Base-by-base conservation (phyloP, 2,888 invertebrate species). In the Salpingus planirostris region DNA sequence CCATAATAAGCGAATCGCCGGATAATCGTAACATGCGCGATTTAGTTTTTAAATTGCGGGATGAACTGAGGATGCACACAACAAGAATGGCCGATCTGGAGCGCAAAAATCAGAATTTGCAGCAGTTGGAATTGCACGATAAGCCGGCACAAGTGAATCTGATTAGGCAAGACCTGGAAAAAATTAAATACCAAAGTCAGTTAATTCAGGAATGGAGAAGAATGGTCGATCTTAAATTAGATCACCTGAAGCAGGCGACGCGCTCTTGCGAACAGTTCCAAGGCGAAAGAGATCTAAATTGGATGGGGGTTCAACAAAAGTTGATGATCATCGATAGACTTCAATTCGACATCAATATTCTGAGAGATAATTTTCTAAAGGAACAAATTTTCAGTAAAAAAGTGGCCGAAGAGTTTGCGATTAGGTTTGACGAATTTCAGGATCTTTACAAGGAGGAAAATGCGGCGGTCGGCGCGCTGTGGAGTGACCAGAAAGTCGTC, bases 131-230 rank as follows among this genome's bases (percentile, higher is more conserved):
- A n/a, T n/a, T n/a, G n/a, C n/a, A n/a, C n/a, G n/a, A n/a, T n/a
- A n/a, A n/a, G 18, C 18, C 18, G 18, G 18, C 18, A 18, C 18
- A 5, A n/a, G n/a, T n/a, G n/a, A n/a, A n/a, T n/a, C n/a, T n/a
- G n/a, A 22, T 38, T 11, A 40, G 38, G 21, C 31, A 42, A 28
- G 57, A 58, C 18, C 27, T 56, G 3, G 54, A 58, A 21, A 55
- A 52, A 38, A n/a, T 57, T 0, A 50, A 53, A 32, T 52, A 54
- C 23, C 58, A 59, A 41, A 49, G 41, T 24, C 49, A 72, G 68
- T 65, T 69, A 42, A 42, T 70, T n/a, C 65, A 67, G 43, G 66
- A 70, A 42, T 73, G 71, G 63, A 71, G 68, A 55, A 54, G 69
- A 41, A 57, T 61, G 1, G 67, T 69, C 1, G 70, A 67, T 40